These are phyloP conservation scores for Tachina grossa DNA, from an alignment of 2,888 invertebrate genomes.

Conservation along the genomic window DNA sequence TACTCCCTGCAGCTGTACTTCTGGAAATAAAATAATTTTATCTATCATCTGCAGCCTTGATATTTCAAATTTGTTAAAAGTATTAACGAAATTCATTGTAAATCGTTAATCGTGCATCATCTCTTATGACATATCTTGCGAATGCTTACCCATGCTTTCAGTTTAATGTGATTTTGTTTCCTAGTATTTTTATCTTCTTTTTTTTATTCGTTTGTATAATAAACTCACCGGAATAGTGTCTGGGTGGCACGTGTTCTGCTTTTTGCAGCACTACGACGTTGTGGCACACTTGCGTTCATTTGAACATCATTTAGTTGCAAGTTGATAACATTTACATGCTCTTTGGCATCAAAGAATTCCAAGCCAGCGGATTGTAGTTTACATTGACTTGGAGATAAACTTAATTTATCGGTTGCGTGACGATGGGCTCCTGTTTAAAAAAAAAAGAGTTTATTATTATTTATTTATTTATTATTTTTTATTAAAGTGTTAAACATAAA, in stretches of 20 bases:
- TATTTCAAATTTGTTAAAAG: constrained; percentile 61
- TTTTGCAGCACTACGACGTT: not conserved
- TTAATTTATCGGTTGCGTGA: constrained; percentile 44
- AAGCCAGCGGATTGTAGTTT: constrained; percentile 70
- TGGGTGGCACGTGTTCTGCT: constrained; percentile 78
- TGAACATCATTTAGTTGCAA: constrained; percentile 74
- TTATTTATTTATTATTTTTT: not conserved
- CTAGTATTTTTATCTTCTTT: constrained; percentile 18
- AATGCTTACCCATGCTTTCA: constrained; percentile 6
- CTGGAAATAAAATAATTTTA: constrained; percentile 72
- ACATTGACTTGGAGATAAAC: constrained; percentile 74
- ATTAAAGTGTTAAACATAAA: not conserved
- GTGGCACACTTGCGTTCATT: constrained; percentile 47
- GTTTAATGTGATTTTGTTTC: not conserved
- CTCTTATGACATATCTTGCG: constrained; percentile 1
- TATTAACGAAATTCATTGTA: constrained; percentile 34
- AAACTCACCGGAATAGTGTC: constrained; percentile 79
- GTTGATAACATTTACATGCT: constrained; percentile 74
- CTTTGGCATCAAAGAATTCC: constrained; percentile 67
- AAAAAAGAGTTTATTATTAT: not conserved
- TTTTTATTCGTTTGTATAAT: constrained; percentile 35
- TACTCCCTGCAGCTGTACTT: not conserved
- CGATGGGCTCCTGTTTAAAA: constrained; percentile 67
- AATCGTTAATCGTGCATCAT: constrained; percentile 44
- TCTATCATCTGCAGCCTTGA: constrained; percentile 56